Evolutionary conservation across 2,888 invertebrate species (phyloP).

Genomic region (Hypolimnas misippus): DNA sequence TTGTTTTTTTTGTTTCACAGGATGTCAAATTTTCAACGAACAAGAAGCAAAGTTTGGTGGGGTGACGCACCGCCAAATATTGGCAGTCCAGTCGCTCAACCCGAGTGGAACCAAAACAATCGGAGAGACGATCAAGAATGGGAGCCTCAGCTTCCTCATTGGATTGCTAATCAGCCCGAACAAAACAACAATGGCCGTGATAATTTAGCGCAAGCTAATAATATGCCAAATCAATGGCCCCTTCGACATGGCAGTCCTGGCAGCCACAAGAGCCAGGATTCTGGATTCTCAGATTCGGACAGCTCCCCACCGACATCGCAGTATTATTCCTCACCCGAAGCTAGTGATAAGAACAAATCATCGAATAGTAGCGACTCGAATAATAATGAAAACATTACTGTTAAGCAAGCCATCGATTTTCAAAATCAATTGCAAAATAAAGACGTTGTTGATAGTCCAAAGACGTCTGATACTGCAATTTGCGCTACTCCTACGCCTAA

Average conservation of each 20-base stretch:
- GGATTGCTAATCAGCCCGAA: conserved; percentile 79
- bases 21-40: conserved; percentile 87
- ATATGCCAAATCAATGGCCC: conserved; percentile 74
- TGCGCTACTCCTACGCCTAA: conserved; percentile 66
- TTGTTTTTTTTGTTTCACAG: conserved; percentile 75
- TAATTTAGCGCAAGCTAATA: conserved; percentile 65
- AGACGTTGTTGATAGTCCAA: conserved; percentile 65
- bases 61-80: conserved; percentile 77
- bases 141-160: conserved; percentile 81
- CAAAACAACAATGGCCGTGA: conserved; percentile 69
- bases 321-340: conserved; percentile 68
- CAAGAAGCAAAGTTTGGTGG: conserved; percentile 88
- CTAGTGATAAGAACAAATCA: conserved; percentile 66
- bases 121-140: conserved; percentile 70
- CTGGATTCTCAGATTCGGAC: conserved; percentile 92
- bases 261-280: conserved; percentile 90
- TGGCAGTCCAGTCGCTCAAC: conserved; percentile 72
- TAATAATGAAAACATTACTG: conserved; percentile 76
- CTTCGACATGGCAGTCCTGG: conserved; percentile 81
- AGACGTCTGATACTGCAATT: conserved; percentile 50
- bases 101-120: conserved; percentile 64
- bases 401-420: conserved; percentile 73
- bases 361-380: conserved; percentile 75
- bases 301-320: conserved; percentile 83
- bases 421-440: conserved; percentile 63